A percentile compares a stretch with the other conserved stretches of the same genome.
These are phyloP conservation scores for Cotesia chilonis DNA, from an alignment of 1,140 invertebrate genomes.

Conservation along the genomic window DNA sequence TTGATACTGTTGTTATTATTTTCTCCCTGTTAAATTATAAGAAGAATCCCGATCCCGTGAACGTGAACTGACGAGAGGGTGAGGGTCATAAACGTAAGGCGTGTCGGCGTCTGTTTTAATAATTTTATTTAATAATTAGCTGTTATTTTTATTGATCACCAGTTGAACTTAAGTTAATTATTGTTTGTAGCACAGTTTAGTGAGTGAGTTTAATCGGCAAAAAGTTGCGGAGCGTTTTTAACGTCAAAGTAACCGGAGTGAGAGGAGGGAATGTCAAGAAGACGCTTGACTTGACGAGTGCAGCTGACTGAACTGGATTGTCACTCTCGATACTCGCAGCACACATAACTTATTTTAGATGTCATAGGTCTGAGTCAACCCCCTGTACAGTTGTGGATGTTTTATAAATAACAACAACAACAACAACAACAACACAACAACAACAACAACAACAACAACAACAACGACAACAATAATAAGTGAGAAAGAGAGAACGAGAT, in stretches of 20 bases:
- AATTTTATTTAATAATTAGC: conserved; percentile 7
- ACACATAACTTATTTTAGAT: too few species aligned
- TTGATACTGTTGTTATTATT: background rate
- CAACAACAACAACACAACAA: too few species aligned
- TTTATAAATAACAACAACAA: too few species aligned
- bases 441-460: too few species aligned
- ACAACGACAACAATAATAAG: too few species aligned
- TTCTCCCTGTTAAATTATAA: conserved; percentile 28
- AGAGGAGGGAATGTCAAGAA: background rate
- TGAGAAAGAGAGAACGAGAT: background rate
- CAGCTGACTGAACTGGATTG: background rate
- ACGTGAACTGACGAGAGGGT: conserved; percentile 37
- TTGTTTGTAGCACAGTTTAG: background rate
- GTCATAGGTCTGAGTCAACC: too few species aligned
- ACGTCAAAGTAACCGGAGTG: background rate
- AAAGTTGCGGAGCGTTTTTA: too few species aligned
- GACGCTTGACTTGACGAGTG: conserved; percentile 1
- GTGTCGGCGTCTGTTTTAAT: conserved; percentile 55
- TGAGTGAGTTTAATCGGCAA: background rate
- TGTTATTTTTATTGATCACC: background rate
- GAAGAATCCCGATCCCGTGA: conserved; percentile 23
- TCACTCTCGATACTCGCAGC: background rate
- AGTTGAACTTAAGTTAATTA: background rate
- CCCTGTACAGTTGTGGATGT: too few species aligned
- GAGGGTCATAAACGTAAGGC: conserved; percentile 55